Evolutionary conservation across 2,888 invertebrate genomes (phyloP), one percentile per base, ranked within the genome.

Genomic region (Disparrhopalites patrizii): DNA sequence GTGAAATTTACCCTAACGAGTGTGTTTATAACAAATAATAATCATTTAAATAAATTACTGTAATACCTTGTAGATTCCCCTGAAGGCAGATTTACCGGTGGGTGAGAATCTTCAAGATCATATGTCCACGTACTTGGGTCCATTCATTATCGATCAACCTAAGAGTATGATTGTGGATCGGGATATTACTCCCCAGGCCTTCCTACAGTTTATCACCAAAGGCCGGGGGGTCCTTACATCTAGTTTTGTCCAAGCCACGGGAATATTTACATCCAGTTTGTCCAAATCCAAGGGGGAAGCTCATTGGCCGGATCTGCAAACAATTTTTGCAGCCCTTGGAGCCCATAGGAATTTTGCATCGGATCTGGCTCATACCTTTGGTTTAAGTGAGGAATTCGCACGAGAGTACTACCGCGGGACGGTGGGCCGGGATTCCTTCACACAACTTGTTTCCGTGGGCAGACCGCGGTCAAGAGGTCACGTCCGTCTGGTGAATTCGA

Each of bases 241-340:
- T n/a, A 52, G 70, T 10, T 65, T 62, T 23, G 40, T 36, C 4
- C 64, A 68, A 7, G 74, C 74, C 0, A 67, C 69, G 18, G 73
- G 69, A 8, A 58, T 74, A 10, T 55, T 73, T 43, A 54, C 73
- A 7, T 66, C 73, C 1, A 66, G 52, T 3, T 65, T 54, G 18
- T 73, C 72, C 5, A 70, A 70, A 57, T 56, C 40, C 4, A 43
- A 62, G 3, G 74, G 73, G 0, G 62, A 70, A 62, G 70, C 63
- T 8, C 58, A 71, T 43, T 74, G 72, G 71, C 73, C 74, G 4
- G 72, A 74, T 57, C 52, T 71, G 28, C 72, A 71, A 25, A 60
- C 60, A 7, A 66, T 70, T 23, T 13, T 68, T 7, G 43, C 55
- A 30, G 68, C 71, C 4, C 62, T 65, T 15, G 69, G 66, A 20